Base-by-base conservation (phyloP, 2,888 invertebrate species). In the Ceramica pisi region DNA sequence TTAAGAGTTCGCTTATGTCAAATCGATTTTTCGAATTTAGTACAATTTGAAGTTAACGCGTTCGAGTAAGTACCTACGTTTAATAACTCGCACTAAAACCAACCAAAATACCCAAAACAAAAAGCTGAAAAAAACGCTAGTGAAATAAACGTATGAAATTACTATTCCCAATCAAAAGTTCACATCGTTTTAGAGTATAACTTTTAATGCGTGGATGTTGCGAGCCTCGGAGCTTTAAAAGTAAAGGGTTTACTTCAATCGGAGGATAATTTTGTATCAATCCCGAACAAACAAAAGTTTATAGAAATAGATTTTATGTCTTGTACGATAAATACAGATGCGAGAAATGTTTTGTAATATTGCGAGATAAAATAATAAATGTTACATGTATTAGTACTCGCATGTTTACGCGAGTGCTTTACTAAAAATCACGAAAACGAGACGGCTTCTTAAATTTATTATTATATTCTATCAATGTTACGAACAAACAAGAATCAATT, bases 161-260 rank as follows among this genome's bases (percentile, higher is more conserved):
- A 56, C n/a, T 23, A 35, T 21, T 41, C 62, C 41, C 21, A 79
- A 79, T 73, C 50, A 72, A 67, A 68, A 72, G 44, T 67, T 38
- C 23, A 12, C 8, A 46, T 2, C 8, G 23, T 50, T 67, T 67
- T 57, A 44, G 12, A 72, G 23, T 38, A 64, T n/a, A 48, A 56
- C 26, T 62, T 67, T 66, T 35, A 65, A 53, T 59, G n/a, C 19
- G 23, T 53, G n/a, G 26, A 31, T 56, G 35, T 31, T 79, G 60
- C 26, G 19, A 48, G 46, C 75, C 67, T 56, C 55, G 1, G 44
- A 38, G 41, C 55, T 74, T 68, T 41, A 5, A 26, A 80, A 78
- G 62, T 55, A 71, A 74, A 67, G n/a, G 62, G 74, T 66, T 65
- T 72, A 66, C n/a, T n/a, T 51, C 35, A 44, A 55, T 62, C 31